phyloP scores from a whole-genome alignment of 2,113 vertebrate species.

The Tylochromis polylepis region DNA sequence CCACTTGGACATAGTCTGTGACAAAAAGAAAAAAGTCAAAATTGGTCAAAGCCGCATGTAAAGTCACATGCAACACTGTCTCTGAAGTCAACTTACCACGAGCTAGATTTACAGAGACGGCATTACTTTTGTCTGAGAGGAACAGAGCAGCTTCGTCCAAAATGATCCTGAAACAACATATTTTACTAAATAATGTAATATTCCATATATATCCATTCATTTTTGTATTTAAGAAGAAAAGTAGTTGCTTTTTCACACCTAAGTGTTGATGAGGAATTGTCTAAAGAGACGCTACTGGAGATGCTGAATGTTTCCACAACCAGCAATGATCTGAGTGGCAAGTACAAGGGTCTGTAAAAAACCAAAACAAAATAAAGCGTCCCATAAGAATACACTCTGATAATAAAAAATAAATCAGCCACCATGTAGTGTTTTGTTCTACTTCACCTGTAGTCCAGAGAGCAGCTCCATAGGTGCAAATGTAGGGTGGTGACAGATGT shows the following conservation, averaged over 20 bases:
- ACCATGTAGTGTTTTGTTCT: not conserved
- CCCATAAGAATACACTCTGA: not conserved
- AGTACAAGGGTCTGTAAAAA: conserved; percentile 82
- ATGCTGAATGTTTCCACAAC: conserved; percentile 96
- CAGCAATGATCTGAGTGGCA: conserved; percentile 87
- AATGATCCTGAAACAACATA: conserved; percentile 80
- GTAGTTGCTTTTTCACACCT: conserved; percentile 70
- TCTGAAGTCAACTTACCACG: conserved; percentile 76
- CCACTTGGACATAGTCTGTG: conserved; percentile 94
- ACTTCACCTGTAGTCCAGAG: conserved; percentile 88
- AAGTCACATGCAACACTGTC: not conserved
- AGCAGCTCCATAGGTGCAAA: conserved; percentile 95
- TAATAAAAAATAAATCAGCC: not conserved
- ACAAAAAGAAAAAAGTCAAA: not conserved
- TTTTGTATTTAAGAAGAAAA: not conserved
- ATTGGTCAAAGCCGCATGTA: not conserved
- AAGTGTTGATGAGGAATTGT: conserved; percentile 90
- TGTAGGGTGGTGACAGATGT: conserved; percentile 89
- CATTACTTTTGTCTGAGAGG: conserved; percentile 91
- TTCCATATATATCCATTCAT: not conserved
- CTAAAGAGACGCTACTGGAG: conserved; percentile 89
- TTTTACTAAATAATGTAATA: not conserved
- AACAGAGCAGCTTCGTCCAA: conserved; percentile 93
- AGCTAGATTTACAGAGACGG: conserved; percentile 82
- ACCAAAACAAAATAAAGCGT: not conserved